Conservation (phyloP, 2,797 vertebrate genomes). For the Numenius phaeopus region DNA sequence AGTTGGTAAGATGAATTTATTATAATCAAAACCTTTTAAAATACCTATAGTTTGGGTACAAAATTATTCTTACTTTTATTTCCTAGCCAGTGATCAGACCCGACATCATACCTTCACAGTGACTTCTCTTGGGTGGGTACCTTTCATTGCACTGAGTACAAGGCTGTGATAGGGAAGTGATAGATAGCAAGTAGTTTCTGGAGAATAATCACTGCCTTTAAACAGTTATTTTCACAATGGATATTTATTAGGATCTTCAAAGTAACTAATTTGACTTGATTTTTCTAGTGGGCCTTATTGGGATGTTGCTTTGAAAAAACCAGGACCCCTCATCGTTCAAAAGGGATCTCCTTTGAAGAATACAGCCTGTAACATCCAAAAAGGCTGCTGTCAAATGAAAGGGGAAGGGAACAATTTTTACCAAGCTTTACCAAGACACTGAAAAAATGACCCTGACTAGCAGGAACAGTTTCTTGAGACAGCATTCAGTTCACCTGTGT, state of each 20-base stretch:
- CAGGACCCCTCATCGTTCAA: neutral
- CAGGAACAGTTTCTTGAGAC: neutral
- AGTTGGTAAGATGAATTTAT: neutral
- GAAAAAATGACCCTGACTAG: neutral
- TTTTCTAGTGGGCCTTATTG: neutral
- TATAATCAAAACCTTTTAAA: neutral
- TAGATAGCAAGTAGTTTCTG: neutral
- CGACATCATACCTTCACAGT: neutral
- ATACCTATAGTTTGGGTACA: neutral
- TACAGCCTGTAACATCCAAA: neutral
- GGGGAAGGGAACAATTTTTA: neutral
- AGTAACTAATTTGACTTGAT: neutral
- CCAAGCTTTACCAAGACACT: neutral
- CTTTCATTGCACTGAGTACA: neutral
- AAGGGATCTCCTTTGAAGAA: neutral
- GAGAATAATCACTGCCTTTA: neutral
- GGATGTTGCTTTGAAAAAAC: neutral
- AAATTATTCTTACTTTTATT: neutral
- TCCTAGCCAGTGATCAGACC: neutral
- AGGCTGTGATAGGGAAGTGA: neutral
- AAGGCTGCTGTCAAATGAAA: neutral
- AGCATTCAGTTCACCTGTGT: neutral
- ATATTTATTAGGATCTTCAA: neutral
- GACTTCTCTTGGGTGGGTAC: neutral
- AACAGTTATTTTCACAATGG: neutral